Base-by-base conservation (phyloP, 2,888 invertebrate species). In the Hartigia nigra region DNA sequence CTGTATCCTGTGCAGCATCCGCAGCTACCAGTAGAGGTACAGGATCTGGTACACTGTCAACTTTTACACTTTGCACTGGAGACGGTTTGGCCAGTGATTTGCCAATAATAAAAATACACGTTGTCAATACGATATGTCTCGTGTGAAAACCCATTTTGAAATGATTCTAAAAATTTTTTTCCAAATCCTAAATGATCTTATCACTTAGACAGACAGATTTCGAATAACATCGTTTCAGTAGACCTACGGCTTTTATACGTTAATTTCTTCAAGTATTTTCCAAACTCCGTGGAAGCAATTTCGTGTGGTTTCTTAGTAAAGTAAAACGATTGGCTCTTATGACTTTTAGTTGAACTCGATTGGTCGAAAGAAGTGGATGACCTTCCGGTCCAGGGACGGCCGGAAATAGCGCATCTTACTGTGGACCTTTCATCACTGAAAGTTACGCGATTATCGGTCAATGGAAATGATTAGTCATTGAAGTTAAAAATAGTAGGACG, bases 301-400 rank as follows among this genome's bases (percentile, higher is more conserved):
- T 23, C 55, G 23, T 3, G 23, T 9, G 9, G 23, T 55, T 55
- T 9, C 2, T 55, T 23, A 55, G 9, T 55, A 9, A 55, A 23
- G 23, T n/a, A 14, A 55, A 55, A 23, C 23, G 23, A 55, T 55
- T 0, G 55, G 23, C 23, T 14, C 1, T 9, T 2, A 23, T 23
- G 23, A 9, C 0, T 55, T 9, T 55, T 55, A 55, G 23, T 55
- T 23, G 2, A 55, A 23, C 23, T 0, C 23, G 23, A 55, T 55
- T 55, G 55, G 55, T 55, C 55, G 9, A 31, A 31, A 34, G 32
- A 34, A 77, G 84, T 85, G 77, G 87, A 81, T 76, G 87, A 83
- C 89, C 89, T 89, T 88, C 86, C 80, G 84, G 74, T 81, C 74
- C 88, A 88, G 83, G 89, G 88, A 82, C 87, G 80, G 79, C 81